Evolutionary conservation across 2,113 vertebrate species (phyloP), one percentile per base, ranked within the genome.

Genomic region (Alexandromys fortis): DNA sequence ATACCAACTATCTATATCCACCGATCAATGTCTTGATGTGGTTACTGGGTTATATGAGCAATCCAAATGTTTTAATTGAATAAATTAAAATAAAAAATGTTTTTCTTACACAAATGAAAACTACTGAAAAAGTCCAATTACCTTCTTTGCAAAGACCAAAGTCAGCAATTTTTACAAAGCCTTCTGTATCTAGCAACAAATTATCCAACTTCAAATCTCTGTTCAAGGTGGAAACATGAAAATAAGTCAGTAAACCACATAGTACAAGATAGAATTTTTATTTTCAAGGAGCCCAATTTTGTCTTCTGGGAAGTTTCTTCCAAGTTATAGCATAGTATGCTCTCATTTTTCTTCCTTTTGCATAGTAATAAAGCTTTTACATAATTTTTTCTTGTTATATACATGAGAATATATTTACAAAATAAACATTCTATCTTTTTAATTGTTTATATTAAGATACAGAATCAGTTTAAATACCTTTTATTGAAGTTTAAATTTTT

Each of bases 101-200:
- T 96, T 87, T 95, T 10, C n/a, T 89, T 0, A 82, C 7, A 86
- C 42, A 96, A 96, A 94, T 92, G 21, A 87, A 92, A 97, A 92
- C 45, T 94, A 96, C 24, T 21, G 61, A 96, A 30, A 96, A 97
- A 95, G 86, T 7, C 7, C 73, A 30, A 21, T 98, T 98, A 99
- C 99, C 99, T 99, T 99, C 99, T 99, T 99, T 99, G 97, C 99
- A 99, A 98, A 99, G 99, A 92, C 99, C 99, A 97, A 99, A 99
- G 98, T 99, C 99, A 61, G 99, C 99, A 86, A 99, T 99, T 98
- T 99, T 99, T 96, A 99, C 99, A 81, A 99, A 99, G 95, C 99
- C 99, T 98, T 99, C 99, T 76, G 99, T 99, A 97, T 99, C 99
- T 98, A 99, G 98, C 97, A 99, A 97, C 98, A 99, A 98, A 96